Base-by-base conservation (phyloP, 2,888 invertebrate genomes). In the Napeogenes sylphis region DNA sequence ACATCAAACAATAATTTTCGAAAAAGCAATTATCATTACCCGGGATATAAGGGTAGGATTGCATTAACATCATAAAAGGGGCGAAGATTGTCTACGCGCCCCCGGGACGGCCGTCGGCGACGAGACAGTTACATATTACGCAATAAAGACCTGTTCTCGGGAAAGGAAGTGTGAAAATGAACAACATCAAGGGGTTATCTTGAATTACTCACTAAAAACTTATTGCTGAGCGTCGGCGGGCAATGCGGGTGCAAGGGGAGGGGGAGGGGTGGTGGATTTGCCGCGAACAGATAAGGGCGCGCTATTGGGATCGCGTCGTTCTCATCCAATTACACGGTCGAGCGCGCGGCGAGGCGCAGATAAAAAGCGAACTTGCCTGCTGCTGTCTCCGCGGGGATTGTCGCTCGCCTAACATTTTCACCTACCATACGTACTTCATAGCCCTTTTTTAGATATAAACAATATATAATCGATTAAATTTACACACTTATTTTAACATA, bases 321-420 rank as follows among this genome's bases (percentile, higher is more conserved):
- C 91, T 90, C 90, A 89, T 90, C 90, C 89, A 89, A 90, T 89
- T 89, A 90, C 90, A 91, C 91, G 91, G 91, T 88, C 85, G 91
- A 90, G 85, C 83, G 87, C 76, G 87, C 78, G 78, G 88, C 83
- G 87, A 84, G 85, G 80, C 80, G 80, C 78, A 85, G 86, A 89
- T 89, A 90, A 90, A 89, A 89, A 87, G 83, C 82, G 78, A 76
- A 78, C 81, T 81, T 82, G 81, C 82, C 81, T 78, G 78, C 66
- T 76, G 76, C 84, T 86, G 85, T 87, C 87, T 89, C 88, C 85
- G 85, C 84, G 78, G 87, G 88, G 87, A 89, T 88, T 87, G 85
- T 87, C 89, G 85, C 86, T 82, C 80, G 81, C 76, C 86, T 85
- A 87, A 85, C 84, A 81, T 83, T 83, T 84, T 83, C 89, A 85